Conservation (phyloP, 92 coral and sea anemone species). For the Heteractis magnifica region DNA sequence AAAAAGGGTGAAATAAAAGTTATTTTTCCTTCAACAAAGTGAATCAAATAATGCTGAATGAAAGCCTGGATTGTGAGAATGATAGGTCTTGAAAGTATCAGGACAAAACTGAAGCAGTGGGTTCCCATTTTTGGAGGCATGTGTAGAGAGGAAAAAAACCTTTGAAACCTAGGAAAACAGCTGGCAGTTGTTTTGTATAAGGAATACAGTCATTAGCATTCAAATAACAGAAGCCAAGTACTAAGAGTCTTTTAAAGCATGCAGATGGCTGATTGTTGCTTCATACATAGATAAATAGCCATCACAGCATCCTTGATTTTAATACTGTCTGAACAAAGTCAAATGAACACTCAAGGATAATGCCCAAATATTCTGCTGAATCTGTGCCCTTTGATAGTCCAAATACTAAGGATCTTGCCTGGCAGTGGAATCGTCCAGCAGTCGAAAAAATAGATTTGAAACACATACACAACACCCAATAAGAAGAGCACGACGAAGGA, state of each 20-base stretch:
- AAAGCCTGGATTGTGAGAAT: neutral
- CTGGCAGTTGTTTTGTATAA: conserved; percentile 12
- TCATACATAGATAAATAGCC: conserved; percentile 19
- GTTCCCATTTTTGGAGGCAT: neutral
- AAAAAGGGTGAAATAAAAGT: neutral
- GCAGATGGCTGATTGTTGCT: conserved; percentile 27
- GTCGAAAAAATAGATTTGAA: neutral
- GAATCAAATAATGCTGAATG: conserved; percentile 5
- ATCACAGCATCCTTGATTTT: conserved; percentile 19
- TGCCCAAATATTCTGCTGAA: conserved; percentile 7
- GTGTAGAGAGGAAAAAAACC: neutral
- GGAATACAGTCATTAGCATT: conserved; percentile 24
- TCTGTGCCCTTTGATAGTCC: neutral
- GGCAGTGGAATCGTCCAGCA: neutral
- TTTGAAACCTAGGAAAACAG: conserved; percentile 4
- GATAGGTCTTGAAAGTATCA: neutral
- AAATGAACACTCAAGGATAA: conserved; percentile 21
- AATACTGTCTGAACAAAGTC: conserved; percentile 17
- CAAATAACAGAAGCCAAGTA: conserved; percentile 13
- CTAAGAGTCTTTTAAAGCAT: conserved; percentile 9
- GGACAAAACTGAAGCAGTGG: neutral
- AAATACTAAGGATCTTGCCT: conserved; percentile 7
- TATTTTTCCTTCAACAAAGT: conserved; percentile 10
- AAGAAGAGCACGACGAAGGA: neutral
- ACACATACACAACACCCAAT: neutral